Conservation (phyloP, 2,797 vertebrate genomes). For the Cuniculus paca region DNA sequence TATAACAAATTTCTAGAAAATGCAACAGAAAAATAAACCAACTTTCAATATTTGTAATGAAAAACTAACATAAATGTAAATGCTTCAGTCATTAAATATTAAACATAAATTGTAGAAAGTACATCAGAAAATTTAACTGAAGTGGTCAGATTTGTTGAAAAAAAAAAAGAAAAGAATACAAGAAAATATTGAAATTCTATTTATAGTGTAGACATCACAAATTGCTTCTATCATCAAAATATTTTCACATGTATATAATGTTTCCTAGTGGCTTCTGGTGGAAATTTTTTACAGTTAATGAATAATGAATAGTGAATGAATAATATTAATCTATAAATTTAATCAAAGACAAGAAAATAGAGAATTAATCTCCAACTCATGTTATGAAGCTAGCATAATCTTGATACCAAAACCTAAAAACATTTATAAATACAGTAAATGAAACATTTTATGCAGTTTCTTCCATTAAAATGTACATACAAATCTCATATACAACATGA, state of each 20-base stretch:
- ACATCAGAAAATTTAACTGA: neutral
- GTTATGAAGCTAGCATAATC: neutral
- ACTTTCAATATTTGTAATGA: neutral
- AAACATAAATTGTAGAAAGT: neutral
- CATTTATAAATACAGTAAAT: neutral
- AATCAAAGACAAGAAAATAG: neutral
- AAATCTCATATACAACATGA: neutral
- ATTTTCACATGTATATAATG: no score
- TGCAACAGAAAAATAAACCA: neutral
- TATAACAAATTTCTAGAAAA: neutral
- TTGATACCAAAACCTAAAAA: neutral
- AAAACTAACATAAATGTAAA: neutral
- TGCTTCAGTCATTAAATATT: neutral
- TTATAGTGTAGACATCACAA: neutral
- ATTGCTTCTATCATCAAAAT: neutral
- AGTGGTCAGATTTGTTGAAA: neutral
- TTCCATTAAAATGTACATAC: neutral
- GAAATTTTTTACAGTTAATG: neutral
- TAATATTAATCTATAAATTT: neutral
- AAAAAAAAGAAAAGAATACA: neutral
- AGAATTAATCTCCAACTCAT: neutral
- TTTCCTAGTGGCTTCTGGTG: neutral
- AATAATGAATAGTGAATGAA: neutral
- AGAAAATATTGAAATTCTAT: neutral
- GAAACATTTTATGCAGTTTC: neutral